A percentile compares a stretch with the other conserved stretches of the same genome.
phyloP scores from a whole-genome alignment of 2,113 vertebrate genomes.

The Zootoca vivipara region DNA sequence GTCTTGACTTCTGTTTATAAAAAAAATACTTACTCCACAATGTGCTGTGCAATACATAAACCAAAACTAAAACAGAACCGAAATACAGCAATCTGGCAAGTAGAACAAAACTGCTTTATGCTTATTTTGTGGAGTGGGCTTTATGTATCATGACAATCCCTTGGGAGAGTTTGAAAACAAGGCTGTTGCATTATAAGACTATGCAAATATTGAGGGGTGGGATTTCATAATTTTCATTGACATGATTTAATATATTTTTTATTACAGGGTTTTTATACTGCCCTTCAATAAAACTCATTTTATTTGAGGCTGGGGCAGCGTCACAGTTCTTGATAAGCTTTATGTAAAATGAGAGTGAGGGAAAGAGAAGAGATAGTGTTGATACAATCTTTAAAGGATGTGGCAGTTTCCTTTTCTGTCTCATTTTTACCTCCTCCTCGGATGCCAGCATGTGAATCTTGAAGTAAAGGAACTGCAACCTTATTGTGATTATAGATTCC shows the following conservation, averaged over 20 bases:
- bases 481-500: not conserved
- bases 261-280: not conserved
- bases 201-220: too few species aligned
- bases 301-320: not conserved
- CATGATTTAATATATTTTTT: not conserved
- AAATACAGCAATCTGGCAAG: too few species aligned
- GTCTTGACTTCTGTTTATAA: too few species aligned
- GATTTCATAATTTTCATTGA: too few species aligned
- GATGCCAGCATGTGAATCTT: not conserved
- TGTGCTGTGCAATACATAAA: too few species aligned
- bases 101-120: too few species aligned
- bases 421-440: not conserved
- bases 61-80: too few species aligned
- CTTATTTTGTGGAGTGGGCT: too few species aligned
- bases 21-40: too few species aligned
- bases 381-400: not conserved
- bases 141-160: not conserved
- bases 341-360: not conserved
- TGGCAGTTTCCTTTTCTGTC: not conserved
- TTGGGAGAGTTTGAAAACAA: too few species aligned
- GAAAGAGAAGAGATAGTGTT: not conserved
- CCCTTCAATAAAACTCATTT: not conserved
- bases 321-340: not conserved
- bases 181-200: too few species aligned
- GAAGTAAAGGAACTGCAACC: not conserved